These are phyloP conservation scores for Eupleurogrammus muticus DNA, from an alignment of 2,797 vertebrate species.

Conservation along the genomic window DNA sequence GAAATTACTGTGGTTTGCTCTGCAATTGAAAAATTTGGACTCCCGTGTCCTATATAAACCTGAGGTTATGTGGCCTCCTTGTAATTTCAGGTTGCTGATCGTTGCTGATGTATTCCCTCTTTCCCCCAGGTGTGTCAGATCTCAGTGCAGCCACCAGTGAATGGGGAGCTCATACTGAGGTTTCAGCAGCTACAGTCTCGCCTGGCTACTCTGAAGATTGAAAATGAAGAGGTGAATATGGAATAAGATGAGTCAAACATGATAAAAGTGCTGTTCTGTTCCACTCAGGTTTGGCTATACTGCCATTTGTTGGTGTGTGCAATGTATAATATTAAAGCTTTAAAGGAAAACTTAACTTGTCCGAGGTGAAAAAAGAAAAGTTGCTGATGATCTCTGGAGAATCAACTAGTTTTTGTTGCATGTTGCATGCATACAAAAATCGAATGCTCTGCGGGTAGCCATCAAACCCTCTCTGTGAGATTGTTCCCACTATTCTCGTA, in stretches of 20 bases:
- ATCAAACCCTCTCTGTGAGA: constrained; percentile 53
- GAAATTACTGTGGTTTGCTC: constrained; percentile 37
- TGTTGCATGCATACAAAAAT: constrained; percentile 18
- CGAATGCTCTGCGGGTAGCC: constrained; percentile 58
- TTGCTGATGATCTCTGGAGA: constrained; percentile 41
- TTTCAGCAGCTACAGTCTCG: constrained; percentile 98
- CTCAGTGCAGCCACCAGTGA: constrained; percentile 94
- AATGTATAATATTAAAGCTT: constrained; percentile 24
- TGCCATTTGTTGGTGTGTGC: constrained; percentile 4
- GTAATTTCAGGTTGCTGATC: constrained; percentile 8
- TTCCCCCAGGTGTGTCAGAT: constrained; percentile 91
- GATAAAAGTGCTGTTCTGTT: background rate
- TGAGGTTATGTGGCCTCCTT: background rate
- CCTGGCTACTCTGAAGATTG: constrained; percentile 94
- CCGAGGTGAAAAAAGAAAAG: constrained; percentile 48
- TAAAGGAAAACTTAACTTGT: constrained; percentile 60
- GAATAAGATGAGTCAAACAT: background rate
- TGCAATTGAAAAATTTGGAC: constrained; percentile 35
- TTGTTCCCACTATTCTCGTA: constrained; percentile 45
- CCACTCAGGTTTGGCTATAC: background rate
- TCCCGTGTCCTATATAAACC: constrained; percentile 17
- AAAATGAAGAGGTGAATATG: constrained; percentile 93
- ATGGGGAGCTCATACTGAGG: constrained; percentile 93
- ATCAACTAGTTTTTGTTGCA: constrained; percentile 31
- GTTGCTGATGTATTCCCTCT: constrained; percentile 1